Percentiles rank a stretch among this genome's conserved stretches.
These are phyloP conservation scores for Musca vetustissima DNA, from an alignment of 1,140 invertebrate species.

Conservation along the genomic window DNA sequence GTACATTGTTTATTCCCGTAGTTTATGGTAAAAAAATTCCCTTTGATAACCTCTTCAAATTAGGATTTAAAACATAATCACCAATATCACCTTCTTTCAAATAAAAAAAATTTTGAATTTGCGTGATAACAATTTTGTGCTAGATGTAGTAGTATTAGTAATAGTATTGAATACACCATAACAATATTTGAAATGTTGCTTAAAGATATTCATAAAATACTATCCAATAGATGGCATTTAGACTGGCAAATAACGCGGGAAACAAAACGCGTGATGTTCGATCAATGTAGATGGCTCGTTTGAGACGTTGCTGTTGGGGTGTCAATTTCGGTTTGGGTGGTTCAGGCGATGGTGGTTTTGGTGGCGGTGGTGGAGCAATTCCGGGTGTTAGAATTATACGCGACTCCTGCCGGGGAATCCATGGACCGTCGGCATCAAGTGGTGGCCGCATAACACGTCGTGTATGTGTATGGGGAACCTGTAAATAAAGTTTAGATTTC, in stretches of 20 bases:
- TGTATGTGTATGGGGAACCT: constrained; percentile 24
- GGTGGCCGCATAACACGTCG: constrained; percentile 46
- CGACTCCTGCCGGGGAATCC: constrained; percentile 52
- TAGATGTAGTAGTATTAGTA: too few relatives aligned
- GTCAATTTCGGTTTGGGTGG: constrained; percentile 58
- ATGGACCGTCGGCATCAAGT: constrained; percentile 49
- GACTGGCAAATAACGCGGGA: constrained; percentile 78
- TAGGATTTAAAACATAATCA: too few relatives aligned
- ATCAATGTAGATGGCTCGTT: constrained; percentile 83
- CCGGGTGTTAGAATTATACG: constrained; percentile 48
- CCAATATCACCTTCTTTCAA: too few relatives aligned
- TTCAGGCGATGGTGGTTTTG: constrained; percentile 60
- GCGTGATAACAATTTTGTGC: too few relatives aligned
- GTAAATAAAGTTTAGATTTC: too few relatives aligned
- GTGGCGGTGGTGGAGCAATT: constrained; percentile 43
- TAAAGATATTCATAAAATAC: constrained; percentile 84
- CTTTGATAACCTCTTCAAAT: too few relatives aligned
- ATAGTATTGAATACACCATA: too few relatives aligned
- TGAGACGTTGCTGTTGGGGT: constrained; percentile 67
- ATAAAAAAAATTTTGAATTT: too few relatives aligned
- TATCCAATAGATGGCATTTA: constrained; percentile 88
- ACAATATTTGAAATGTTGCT: constrained; percentile 12
- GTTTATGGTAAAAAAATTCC: too few relatives aligned
- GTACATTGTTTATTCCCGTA: too few relatives aligned
- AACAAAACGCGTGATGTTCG: constrained; percentile 84